phyloP scores from a whole-genome alignment of 2,888 invertebrate genomes.

The Clostera curtula region DNA sequence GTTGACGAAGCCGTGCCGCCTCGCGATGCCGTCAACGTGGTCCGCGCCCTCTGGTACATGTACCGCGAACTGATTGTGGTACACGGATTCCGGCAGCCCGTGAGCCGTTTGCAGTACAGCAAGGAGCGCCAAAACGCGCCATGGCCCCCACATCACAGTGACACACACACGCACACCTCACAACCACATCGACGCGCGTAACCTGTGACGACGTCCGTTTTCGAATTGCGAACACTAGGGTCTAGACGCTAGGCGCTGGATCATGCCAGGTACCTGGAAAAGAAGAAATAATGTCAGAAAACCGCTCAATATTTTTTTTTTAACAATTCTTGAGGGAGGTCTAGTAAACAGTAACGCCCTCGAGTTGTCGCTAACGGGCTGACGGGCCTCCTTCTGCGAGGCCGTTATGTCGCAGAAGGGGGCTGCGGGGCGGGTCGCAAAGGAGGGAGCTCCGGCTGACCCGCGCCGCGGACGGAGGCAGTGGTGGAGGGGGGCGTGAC shows the following conservation, averaged over 20 bases:
- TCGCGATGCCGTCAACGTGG: slow-evolving; percentile 85
- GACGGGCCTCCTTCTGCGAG: too few species aligned
- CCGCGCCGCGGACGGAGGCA: too few species aligned
- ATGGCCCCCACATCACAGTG: slow-evolving; percentile 58
- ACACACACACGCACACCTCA: slow-evolving; percentile 15
- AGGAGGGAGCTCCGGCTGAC: too few species aligned
- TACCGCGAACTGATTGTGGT: slow-evolving; percentile 90
- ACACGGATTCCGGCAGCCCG: slow-evolving; percentile 63
- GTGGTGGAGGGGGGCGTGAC: too few species aligned
- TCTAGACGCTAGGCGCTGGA: slow-evolving; percentile 18
- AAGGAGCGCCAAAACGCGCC: slow-evolving; percentile 56
- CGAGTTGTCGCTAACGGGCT: too few species aligned
- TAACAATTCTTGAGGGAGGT: too few species aligned
- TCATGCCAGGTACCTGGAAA: slow-evolving; percentile 46
- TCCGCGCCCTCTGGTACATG: slow-evolving; percentile 83
- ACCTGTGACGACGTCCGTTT: slow-evolving; percentile 12
- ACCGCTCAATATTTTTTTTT: too few species aligned
- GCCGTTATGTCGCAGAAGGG: too few species aligned
- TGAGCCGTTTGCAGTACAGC: slow-evolving; percentile 33
- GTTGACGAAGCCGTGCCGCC: slow-evolving; percentile 89
- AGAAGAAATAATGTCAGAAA: slow-evolving; percentile 8
- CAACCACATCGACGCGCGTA: slow-evolving; percentile 46
- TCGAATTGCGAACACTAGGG: neutral
- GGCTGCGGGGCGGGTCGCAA: too few species aligned
- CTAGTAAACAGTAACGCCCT: too few species aligned